Evolutionary conservation across 2,113 vertebrate species (phyloP), one percentile per base, ranked within the genome.

Genomic region (Megalops atlanticus): DNA sequence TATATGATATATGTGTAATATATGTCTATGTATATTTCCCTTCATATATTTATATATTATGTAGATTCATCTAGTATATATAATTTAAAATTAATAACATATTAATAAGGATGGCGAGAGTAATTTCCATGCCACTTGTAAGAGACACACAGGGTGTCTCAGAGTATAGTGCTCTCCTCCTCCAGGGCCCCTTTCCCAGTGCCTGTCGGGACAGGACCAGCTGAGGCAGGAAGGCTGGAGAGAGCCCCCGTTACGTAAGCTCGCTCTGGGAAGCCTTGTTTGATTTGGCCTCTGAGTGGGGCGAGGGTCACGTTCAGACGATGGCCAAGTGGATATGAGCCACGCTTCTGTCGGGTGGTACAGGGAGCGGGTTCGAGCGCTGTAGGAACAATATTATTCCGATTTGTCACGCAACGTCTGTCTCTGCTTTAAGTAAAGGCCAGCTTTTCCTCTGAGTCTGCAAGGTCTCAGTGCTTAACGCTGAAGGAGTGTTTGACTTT

Each of bases 241-340:
- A 38, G 38, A 16, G 3, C 2, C 33, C 8, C 33, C 8, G 68
- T 70, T 70, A 69, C 27, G 11, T 33, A 69, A 69, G 64, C 11
- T 11, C 31, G 24, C 64, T 15, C 31, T 43, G 40, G 73, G 40
- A 75, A 39, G 38, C 36, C 16, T 10, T 75, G 40, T 75, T 75
- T 75, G 73, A 41, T 75, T 75, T 75, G 73, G 73, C 73, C 21
- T 3, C n/a, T 1, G 21, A 1, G n/a, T 6, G 21, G 73, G 14
- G 27, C n/a, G 71, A 21, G 45, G 71, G 71, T 73, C 33, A 73
- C 21, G 38, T 40, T 69, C 2, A 36, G 71, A 14, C 36, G 16
- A 73, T 73, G 38, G 71, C 71, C 71, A n/a, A 36, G 11, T 36
- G 18, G 71, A 73, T 73, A 73, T 21, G 71, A 40, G 68, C 27